Percentiles rank a stretch among this genome's conserved stretches.
These are phyloP conservation scores for Ridgeia piscesae DNA, from an alignment of 1,140 invertebrate species.

Conservation along the genomic window DNA sequence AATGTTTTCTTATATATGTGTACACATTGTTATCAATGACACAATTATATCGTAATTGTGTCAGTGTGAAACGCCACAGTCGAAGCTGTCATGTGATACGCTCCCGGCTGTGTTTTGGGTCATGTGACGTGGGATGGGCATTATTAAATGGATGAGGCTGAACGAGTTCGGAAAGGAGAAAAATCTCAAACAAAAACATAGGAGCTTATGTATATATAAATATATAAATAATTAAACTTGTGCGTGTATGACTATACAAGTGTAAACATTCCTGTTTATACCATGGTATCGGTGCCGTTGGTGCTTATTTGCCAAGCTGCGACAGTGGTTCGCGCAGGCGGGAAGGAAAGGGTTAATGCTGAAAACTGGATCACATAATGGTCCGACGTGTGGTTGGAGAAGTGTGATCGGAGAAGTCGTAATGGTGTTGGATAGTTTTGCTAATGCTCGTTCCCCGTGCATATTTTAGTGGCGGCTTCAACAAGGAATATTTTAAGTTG, in stretches of 20 bases:
- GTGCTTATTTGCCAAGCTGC: not conserved
- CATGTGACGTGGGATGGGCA: not conserved
- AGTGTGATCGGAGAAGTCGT: not conserved
- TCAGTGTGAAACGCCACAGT: not conserved
- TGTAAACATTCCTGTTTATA: slow-evolving; percentile 1
- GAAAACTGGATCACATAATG: not conserved
- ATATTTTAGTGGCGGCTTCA: not conserved
- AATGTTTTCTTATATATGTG: not conserved
- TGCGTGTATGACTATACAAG: not conserved
- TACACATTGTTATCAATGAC: not conserved
- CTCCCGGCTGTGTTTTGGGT: not conserved
- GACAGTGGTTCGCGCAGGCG: not conserved
- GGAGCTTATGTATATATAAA: not conserved
- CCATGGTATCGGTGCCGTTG: not conserved
- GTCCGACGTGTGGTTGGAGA: not conserved
- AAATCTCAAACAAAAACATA: slow-evolving; percentile 6
- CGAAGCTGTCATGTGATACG: not conserved
- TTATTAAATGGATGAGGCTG: not conserved
- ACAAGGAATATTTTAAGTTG: not conserved
- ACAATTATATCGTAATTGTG: not conserved
- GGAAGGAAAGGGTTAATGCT: not conserved
- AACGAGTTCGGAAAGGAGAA: not conserved
- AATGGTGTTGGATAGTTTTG: not conserved
- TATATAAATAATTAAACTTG: not conserved
- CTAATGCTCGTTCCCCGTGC: not conserved